Percentiles rank a stretch among this genome's conserved stretches.
Evolutionary conservation across 2,797 vertebrate species (phyloP).

Genomic region (Prunella strophiata): DNA sequence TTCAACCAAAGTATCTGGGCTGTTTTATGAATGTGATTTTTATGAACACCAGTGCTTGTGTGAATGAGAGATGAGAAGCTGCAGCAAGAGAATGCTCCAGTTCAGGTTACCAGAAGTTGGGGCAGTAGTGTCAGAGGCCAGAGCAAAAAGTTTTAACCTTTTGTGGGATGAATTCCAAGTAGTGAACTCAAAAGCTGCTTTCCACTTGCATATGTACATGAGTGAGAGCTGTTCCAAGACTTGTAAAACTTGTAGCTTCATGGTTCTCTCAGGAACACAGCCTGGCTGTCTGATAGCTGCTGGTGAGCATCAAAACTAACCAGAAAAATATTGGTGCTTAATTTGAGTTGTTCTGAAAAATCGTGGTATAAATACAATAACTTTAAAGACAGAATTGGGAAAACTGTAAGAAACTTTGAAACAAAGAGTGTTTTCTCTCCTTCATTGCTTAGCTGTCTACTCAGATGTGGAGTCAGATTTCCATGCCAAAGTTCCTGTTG

Average conservation of each 20-base stretch:
- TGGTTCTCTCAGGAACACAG: not conserved
- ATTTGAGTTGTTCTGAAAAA: not conserved
- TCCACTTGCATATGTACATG: not conserved
- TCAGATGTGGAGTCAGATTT: constrained; percentile 96
- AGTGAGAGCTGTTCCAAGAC: not conserved
- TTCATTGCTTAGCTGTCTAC: constrained; percentile 81
- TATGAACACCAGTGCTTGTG: not conserved
- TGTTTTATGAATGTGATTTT: not conserved
- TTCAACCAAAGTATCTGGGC: not conserved
- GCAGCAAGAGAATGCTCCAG: not conserved
- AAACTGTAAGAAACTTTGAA: not conserved
- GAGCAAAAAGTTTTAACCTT: not conserved
- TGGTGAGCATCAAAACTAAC: not conserved
- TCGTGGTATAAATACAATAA: not conserved
- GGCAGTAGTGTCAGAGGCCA: not conserved
- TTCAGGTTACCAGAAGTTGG: not conserved
- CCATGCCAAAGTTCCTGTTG: constrained; percentile 97
- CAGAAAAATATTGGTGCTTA: not conserved
- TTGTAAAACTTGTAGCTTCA: not conserved
- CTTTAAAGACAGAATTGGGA: not conserved
- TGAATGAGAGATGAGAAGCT: not conserved
- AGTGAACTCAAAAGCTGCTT: not conserved
- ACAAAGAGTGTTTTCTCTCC: not conserved
- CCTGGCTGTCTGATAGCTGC: not conserved
- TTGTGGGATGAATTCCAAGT: not conserved